Percentiles rank a stretch among this genome's conserved stretches.
Evolutionary conservation across 2,113 vertebrate genomes (phyloP).

Genomic region (Scalopus aquaticus): DNA sequence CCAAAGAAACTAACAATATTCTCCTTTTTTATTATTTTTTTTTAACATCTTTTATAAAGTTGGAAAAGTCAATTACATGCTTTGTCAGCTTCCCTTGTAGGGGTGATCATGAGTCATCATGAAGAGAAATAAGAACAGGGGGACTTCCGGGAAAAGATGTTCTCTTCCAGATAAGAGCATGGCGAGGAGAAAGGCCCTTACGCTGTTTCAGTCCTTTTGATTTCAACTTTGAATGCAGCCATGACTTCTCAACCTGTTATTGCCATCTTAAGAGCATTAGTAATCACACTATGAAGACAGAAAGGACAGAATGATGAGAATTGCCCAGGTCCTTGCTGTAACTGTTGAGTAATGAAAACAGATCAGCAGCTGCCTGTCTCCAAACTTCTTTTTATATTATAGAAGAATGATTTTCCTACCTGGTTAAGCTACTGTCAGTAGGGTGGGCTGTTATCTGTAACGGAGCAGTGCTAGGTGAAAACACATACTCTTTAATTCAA

Average conservation of each 20-base stretch:
- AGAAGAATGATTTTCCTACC: not conserved
- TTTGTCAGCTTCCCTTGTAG: not conserved
- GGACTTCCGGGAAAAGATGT: not conserved
- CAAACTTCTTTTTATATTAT: not conserved
- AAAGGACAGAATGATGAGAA: not conserved
- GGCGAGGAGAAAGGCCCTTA: not conserved
- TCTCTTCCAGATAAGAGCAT: not conserved
- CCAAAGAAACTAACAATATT: not conserved
- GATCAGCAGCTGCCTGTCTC: not conserved
- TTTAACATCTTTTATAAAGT: not conserved
- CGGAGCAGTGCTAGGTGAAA: not conserved
- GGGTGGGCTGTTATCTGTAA: not conserved
- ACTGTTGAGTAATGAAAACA: not conserved
- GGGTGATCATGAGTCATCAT: not conserved
- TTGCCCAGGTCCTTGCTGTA: not conserved
- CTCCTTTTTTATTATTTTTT: not conserved
- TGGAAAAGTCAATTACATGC: not conserved
- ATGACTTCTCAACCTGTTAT: not conserved
- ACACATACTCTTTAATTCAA: not conserved
- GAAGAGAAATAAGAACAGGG: not conserved
- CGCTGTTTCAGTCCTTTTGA: not conserved
- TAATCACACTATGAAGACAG: not conserved
- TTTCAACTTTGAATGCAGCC: not conserved
- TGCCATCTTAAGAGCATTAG: not conserved
- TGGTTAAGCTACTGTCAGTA: not conserved